phyloP scores from a whole-genome alignment of 1,140 invertebrate species.

The Eubasilissa regina region DNA sequence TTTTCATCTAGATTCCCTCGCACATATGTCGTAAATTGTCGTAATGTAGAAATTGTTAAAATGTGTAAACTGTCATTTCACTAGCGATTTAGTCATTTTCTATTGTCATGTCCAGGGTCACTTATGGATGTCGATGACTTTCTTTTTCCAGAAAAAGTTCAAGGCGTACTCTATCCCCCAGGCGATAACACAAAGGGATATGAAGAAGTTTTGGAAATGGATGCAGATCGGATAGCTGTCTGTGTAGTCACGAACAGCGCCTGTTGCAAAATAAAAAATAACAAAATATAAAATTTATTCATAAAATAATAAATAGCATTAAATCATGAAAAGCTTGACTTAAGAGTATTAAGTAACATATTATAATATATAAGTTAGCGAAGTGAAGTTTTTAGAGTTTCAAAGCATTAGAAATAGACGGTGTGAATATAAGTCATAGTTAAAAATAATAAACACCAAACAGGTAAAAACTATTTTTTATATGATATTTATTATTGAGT shows the following conservation, averaged over 20 bases:
- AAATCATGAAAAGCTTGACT: too few species aligned
- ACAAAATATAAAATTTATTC: neutral
- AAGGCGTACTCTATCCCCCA: conserved; percentile 80
- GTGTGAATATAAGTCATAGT: too few species aligned
- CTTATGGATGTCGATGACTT: conserved; percentile 66
- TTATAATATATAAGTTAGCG: too few species aligned
- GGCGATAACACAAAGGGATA: conserved; percentile 77
- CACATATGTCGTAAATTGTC: neutral
- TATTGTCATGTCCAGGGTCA: neutral
- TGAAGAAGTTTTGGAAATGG: conserved; percentile 80
- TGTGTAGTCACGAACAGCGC: conserved; percentile 80
- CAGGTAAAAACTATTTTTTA: too few species aligned
- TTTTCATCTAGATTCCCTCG: too few species aligned
- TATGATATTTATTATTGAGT: too few species aligned
- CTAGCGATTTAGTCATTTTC: conserved; percentile 3
- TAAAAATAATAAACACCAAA: too few species aligned
- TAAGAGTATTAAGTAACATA: too few species aligned
- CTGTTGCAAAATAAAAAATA: conserved; percentile 67
- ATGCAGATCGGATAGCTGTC: conserved; percentile 80
- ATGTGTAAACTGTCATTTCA: neutral
- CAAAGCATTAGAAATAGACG: too few species aligned
- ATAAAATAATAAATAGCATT: too few species aligned
- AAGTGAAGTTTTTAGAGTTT: too few species aligned
- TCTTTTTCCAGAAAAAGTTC: conserved; percentile 65
- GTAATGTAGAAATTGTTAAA: too few species aligned